These are phyloP conservation scores for Rhamphomyia laevipes DNA, from an alignment of 2,888 invertebrate genomes.

Conservation along the genomic window DNA sequence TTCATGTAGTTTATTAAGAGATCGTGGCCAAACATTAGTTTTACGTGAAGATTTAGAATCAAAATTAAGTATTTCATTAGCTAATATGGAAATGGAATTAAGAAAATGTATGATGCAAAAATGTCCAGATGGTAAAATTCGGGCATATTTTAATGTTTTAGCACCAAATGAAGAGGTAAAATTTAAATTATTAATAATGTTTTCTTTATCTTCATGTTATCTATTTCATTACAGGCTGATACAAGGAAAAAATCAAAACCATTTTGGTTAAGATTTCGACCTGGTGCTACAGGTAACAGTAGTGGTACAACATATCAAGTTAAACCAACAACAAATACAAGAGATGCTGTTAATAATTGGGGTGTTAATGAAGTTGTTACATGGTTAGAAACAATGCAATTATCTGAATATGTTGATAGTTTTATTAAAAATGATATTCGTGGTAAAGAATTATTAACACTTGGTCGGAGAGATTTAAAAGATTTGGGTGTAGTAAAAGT, in stretches of 20 bases:
- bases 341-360: slow-evolving; percentile 56
- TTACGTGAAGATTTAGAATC: slow-evolving; percentile 55
- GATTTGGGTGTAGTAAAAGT: slow-evolving; percentile 91
- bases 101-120: slow-evolving; percentile 50
- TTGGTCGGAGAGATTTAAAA: slow-evolving; percentile 76
- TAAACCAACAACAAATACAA: slow-evolving; percentile 29
- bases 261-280: slow-evolving; percentile 57
- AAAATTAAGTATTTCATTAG: slow-evolving; percentile 52
- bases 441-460: slow-evolving; percentile 73
- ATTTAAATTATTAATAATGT: not conserved
- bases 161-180: slow-evolving; percentile 36
- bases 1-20: slow-evolving; percentile 55
- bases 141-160: slow-evolving; percentile 35
- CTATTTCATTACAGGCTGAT: slow-evolving; percentile 30
- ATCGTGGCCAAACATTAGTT: slow-evolving; percentile 52
- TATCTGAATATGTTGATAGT: slow-evolving; percentile 82
- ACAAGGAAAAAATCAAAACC: slow-evolving; percentile 49
- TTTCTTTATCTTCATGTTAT: not conserved
- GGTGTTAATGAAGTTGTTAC: slow-evolving; percentile 77
- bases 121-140: slow-evolving; percentile 31
- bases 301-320: slow-evolving; percentile 26
- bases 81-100: slow-evolving; percentile 59
- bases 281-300: slow-evolving; percentile 25
- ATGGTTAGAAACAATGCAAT: slow-evolving; percentile 81
- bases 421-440: slow-evolving; percentile 86